Evolutionary conservation across 2,888 invertebrate genomes (phyloP), one percentile per base, ranked within the genome.

Genomic region (Lagria hirta): DNA sequence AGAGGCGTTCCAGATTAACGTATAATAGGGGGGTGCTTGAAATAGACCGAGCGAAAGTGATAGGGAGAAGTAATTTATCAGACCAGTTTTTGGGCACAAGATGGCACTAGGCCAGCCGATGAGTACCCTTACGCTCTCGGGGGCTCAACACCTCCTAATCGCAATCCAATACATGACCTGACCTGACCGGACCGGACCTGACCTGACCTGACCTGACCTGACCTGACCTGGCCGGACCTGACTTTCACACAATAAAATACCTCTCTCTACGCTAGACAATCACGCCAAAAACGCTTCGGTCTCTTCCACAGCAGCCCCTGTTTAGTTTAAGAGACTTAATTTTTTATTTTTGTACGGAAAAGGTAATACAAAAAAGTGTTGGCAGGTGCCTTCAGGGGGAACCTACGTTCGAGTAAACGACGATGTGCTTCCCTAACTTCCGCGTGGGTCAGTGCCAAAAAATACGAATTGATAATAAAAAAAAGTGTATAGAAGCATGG

Each of bases 1-100:
- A 48, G 85, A 85, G 72, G 81, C 86, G 55, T 87, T 87, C 73
- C 87, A 87, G 73, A 87, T 87, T 62, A 86, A 87, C 73, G 87
- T 87, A 60, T 87, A 80, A 55, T n/a, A 33, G 18, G 13, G 17
- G 27, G 13, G 8, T 17, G 20, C 11, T 6, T n/a, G 22, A 7
- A 20, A 33, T 7, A 7, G 21, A n/a, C n/a, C n/a, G n/a, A n/a
- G n/a, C n/a, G n/a, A n/a, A n/a, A n/a, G n/a, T n/a, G n/a, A n/a
- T n/a, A n/a, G n/a, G n/a, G n/a, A n/a, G n/a, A n/a, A n/a, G n/a
- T n/a, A n/a, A n/a, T n/a, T n/a, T n/a, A n/a, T n/a, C n/a, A n/a
- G n/a, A n/a, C n/a, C n/a, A n/a, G n/a, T n/a, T n/a, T n/a, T n/a
- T 18, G 20, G 20, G 20, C 20, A 18, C n/a, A n/a, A 18, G 5